Evolutionary conservation across 2,888 invertebrate genomes (phyloP), one percentile per base, ranked within the genome.

Genomic region (Acrocera orbiculus): DNA sequence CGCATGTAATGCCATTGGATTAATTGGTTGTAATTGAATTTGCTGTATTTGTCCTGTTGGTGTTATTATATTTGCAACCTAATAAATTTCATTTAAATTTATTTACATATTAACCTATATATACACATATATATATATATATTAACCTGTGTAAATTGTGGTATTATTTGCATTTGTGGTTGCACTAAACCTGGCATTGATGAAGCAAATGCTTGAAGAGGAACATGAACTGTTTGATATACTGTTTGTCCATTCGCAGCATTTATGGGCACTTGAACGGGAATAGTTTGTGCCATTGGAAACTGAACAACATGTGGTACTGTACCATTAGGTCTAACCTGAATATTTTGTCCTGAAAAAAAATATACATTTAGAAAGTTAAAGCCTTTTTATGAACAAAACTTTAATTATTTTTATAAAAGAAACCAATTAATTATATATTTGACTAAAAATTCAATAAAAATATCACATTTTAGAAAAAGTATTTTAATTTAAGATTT

Each of bases 141-240:
- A 27, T 42, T 40, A 47, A 76, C 74, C 65, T 79, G 80, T 2
- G 80, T 73, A 43, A 82, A 61, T 58, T 83, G 85, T n/a, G 83
- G 85, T 48, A 85, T 75, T 53, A 85, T 73, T 57, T 79, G 80
- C 50, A 79, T 61, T 40, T 71, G 72, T 7, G 57, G 57, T 28
- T 70, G 70, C 3, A 58, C 47, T 23, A 72, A 65, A 30, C 73
- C 67, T 1, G 72, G 70, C 49, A 72, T 60, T 32, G 44, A 39
- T 41, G 70, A 64, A 14, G 76, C 72, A 25, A 77, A 62, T 27
- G 86, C 72, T 57, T 90, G 90, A 13, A 92, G 68, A 0, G 93
- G 93, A 47, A 95, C 76, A 55, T 93, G 92, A 2, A 95, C 79
- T 0, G 93, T 92, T 57, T 95, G 93, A 58, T 89, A 83, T 38